Percentiles rank a stretch among this genome's conserved stretches.
These are phyloP conservation scores for Myrmecobius fasciatus DNA, from an alignment of 2,113 vertebrate genomes.

Conservation along the genomic window DNA sequence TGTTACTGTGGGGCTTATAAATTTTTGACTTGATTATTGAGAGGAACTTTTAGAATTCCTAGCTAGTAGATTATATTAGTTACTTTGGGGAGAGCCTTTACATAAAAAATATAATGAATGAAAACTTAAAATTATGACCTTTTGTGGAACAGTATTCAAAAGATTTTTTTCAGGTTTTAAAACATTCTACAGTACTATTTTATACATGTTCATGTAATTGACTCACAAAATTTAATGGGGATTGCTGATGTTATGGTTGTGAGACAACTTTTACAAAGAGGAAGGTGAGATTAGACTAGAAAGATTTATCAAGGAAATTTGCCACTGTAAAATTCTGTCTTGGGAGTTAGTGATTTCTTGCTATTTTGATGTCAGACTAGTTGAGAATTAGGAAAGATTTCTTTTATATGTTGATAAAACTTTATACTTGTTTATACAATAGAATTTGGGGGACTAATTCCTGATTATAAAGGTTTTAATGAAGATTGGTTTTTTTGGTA, in stretches of 20 bases:
- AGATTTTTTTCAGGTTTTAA: slow-evolving; percentile 36
- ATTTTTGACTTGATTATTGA: slow-evolving; percentile 35
- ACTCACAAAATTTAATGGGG: neutral
- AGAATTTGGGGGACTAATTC: neutral
- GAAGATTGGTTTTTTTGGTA: neutral
- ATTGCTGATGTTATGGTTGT: slow-evolving; percentile 1
- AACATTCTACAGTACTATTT: neutral
- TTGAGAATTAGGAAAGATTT: neutral
- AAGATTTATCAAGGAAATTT: slow-evolving; percentile 7
- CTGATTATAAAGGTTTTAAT: neutral
- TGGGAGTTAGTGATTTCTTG: neutral
- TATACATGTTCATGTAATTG: slow-evolving; percentile 1
- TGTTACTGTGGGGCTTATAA: slow-evolving; percentile 28
- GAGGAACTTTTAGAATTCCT: neutral
- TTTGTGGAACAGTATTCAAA: slow-evolving; percentile 30
- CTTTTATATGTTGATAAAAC: neutral
- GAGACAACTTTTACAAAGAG: slow-evolving; percentile 12
- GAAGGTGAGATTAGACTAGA: neutral
- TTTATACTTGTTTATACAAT: neutral
- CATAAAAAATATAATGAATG: neutral
- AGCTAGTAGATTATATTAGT: neutral
- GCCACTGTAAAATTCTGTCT: neutral
- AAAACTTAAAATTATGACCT: slow-evolving; percentile 31
- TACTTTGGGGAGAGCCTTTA: neutral
- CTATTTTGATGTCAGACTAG: neutral